These are phyloP conservation scores for Takifugu bimaculatus DNA, from an alignment of 2,113 vertebrate species.

Conservation along the genomic window DNA sequence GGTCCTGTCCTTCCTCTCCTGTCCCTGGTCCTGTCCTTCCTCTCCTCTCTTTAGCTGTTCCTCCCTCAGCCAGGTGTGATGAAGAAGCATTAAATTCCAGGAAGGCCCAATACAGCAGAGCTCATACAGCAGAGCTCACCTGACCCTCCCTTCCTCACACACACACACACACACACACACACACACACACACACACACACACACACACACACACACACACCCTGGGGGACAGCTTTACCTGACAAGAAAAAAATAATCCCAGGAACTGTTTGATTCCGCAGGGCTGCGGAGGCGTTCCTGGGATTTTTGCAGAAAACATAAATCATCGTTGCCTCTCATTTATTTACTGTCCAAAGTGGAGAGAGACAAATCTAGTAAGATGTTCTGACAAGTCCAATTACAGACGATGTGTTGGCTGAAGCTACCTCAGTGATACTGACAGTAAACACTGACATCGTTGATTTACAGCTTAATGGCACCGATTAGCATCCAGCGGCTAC, in stretches of 20 bases:
- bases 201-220: too few relatives aligned
- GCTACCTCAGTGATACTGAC: not conserved
- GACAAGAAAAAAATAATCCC: too few relatives aligned
- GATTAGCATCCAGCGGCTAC: too few relatives aligned
- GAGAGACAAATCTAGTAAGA: slow-evolving; percentile 2
- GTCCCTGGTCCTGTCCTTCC: not conserved
- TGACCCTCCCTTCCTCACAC: too few relatives aligned
- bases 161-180: too few relatives aligned
- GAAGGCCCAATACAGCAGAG: slow-evolving; percentile 35
- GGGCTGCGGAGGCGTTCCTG: too few relatives aligned
- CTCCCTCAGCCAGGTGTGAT: slow-evolving; percentile 37
- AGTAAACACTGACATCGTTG: too few relatives aligned
- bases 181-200: slow-evolving; percentile 1
- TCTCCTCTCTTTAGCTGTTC: not conserved
- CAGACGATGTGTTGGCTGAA: not conserved
- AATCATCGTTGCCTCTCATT: not conserved
- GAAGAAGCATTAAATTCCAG: slow-evolving; percentile 56
- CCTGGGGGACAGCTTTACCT: too few relatives aligned
- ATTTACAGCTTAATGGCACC: too few relatives aligned
- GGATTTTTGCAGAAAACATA: not conserved
- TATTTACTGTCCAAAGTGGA: not conserved
- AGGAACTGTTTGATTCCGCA: too few relatives aligned
- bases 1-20: too few relatives aligned
- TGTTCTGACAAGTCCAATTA: slow-evolving; percentile 15
- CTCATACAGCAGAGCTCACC: slow-evolving; percentile 30